Base-by-base conservation (phyloP, 92 coral and sea anemone genomes). In the Parazoanthus swiftii region DNA sequence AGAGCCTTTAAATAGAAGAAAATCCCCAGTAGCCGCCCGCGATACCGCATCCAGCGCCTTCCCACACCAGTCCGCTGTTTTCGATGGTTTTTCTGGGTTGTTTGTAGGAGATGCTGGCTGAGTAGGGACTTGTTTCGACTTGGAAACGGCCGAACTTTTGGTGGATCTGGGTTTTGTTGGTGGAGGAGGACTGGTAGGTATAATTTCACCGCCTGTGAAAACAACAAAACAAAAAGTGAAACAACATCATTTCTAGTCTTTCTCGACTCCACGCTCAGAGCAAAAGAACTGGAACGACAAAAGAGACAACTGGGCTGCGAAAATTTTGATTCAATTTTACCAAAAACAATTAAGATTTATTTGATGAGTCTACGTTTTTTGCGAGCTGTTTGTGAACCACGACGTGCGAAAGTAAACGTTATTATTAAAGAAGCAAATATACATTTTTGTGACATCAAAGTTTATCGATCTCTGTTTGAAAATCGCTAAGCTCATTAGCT, bases 11-110 rank as follows among this genome's bases (percentile, higher is more conserved):
- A 79, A 79, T 8, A 79, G 67, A 15, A 79, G 82, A 8, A 79
- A 54, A 33, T 79, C 82, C 35, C 82, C 82, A 79, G 50, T 79
- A 51, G 82, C 82, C 21, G 65, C 82, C 67, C 82, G 67, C 63
- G 82, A 79, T 79, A 44, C 67, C 13, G 82, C 82, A 26, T 79
- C 65, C 82, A 79, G 67, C 67, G 67, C 26, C 65, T 25, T 79
- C 21, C 82, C 63, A 44, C 82, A 79, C 65, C 58, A 79, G 2
- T 50, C 67, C 21, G 20, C 9, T 79, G 46, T 15, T 35, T 74
- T 35, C 20, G 77, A 54, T 13, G 43, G 77, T 36, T 9, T 73
- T 10, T 33, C 77, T 73, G 37, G 77, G 16, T 73, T 50, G 35
- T 11, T 79, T 25, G 59, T 39, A 48, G 43, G 82, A 44, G 37